Conservation (phyloP, 1,140 invertebrate species). For the Aphaenogaster floridana region DNA sequence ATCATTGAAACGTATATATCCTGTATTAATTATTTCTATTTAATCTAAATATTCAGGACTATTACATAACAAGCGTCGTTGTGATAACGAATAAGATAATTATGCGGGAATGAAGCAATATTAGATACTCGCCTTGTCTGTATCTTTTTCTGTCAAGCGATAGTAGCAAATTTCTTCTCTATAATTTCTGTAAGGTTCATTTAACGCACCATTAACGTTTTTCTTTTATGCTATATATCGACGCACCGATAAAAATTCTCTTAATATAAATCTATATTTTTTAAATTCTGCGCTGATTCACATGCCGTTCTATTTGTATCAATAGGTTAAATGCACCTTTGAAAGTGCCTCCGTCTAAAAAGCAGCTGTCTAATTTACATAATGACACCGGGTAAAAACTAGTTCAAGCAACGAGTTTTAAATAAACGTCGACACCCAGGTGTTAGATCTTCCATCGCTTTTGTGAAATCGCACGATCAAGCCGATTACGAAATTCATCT, state of each 20-base stretch:
- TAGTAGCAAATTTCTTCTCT: slow-evolving; percentile 37
- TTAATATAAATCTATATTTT: slow-evolving; percentile 34
- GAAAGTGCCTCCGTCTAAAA: slow-evolving; percentile 35
- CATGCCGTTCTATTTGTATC: slow-evolving; percentile 18
- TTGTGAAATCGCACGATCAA: slow-evolving; percentile 11
- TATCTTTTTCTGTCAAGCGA: not conserved
- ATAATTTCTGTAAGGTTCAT: slow-evolving; percentile 11
- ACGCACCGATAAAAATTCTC: not conserved
- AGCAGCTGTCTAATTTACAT: slow-evolving; percentile 30
- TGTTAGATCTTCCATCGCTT: slow-evolving; percentile 10
- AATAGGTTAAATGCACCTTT: slow-evolving; percentile 17
- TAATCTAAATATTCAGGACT: slow-evolving; percentile 1
- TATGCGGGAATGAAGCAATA: not conserved
- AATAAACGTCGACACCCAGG: slow-evolving; percentile 5
- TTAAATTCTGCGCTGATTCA: slow-evolving; percentile 24
- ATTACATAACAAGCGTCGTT: not conserved
- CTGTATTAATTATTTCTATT: not conserved
- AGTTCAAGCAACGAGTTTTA: slow-evolving; percentile 14
- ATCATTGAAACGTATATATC: not conserved
- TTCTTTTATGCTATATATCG: not conserved
- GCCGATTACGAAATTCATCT: slow-evolving; percentile 21
- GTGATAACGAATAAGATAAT: slow-evolving; percentile 31
- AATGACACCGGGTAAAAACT: slow-evolving; percentile 35
- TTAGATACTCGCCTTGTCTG: slow-evolving; percentile 3
- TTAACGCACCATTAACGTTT: slow-evolving; percentile 49